Evolutionary conservation across 1,140 invertebrate species (phyloP).

Genomic region (Ceratosolen solmsi): DNA sequence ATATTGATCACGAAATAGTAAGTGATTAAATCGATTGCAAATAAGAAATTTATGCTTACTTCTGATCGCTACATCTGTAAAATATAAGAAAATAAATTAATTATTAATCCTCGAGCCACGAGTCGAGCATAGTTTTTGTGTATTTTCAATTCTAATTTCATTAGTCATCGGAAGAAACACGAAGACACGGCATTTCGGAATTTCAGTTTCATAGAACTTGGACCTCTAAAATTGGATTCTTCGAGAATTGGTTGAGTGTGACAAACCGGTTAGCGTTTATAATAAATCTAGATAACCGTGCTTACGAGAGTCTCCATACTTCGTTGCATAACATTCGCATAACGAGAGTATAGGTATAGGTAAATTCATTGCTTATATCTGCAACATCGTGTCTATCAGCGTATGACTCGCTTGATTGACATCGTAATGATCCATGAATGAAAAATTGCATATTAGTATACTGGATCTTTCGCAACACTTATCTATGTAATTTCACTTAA

Average conservation of each 20-base stretch:
- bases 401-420: constrained; percentile 7
- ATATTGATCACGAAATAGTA: too few relatives aligned
- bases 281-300: not conserved
- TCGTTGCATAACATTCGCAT: constrained; percentile 25
- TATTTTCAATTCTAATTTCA: not conserved
- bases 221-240: constrained; percentile 21
- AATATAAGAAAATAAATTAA: too few relatives aligned
- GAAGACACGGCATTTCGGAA: not conserved
- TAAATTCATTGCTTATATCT: not conserved
- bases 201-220: not conserved
- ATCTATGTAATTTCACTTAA: not conserved
- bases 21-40: too few relatives aligned
- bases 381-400: constrained; percentile 31
- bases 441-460: not conserved
- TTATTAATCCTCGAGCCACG: not conserved
- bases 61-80: too few relatives aligned
- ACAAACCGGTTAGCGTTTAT: constrained; percentile 34
- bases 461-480: not conserved
- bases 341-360: not conserved
- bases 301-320: not conserved
- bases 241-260: not conserved
- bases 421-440: constrained; percentile 22
- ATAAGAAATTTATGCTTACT: too few relatives aligned
- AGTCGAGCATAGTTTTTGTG: not conserved
- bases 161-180: constrained; percentile 3